phyloP scores from a whole-genome alignment of 2,113 vertebrate species.

The Neomonachus schauinslandi region DNA sequence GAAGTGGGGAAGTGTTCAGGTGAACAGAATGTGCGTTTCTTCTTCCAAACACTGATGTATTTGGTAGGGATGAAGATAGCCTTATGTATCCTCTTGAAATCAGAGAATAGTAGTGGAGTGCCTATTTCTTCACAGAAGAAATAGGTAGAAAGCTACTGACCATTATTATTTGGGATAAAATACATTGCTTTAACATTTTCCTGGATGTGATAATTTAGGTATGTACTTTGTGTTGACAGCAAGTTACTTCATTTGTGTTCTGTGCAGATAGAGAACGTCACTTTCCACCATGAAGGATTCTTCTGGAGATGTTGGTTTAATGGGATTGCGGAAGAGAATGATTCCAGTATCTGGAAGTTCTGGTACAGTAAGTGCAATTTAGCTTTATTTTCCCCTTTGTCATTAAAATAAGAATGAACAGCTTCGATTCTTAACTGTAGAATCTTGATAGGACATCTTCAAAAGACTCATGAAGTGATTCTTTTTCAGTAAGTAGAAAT shows the following conservation, averaged over 20 bases:
- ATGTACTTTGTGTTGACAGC: not conserved
- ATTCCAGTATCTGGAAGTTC: slow-evolving; percentile 89
- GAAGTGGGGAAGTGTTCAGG: slow-evolving; percentile 90
- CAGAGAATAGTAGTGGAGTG: not conserved
- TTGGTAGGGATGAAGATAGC: not conserved
- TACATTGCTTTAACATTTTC: not conserved
- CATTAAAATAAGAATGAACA: slow-evolving; percentile 27
- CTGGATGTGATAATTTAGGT: not conserved
- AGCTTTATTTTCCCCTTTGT: not conserved
- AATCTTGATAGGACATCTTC: not conserved
- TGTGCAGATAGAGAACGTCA: slow-evolving; percentile 83
- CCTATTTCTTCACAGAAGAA: slow-evolving; percentile 5
- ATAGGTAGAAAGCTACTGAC: not conserved
- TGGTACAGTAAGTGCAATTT: slow-evolving; percentile 94
- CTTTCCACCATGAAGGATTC: slow-evolving; percentile 95
- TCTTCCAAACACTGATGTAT: slow-evolving; percentile 49
- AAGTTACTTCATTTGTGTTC: slow-evolving; percentile 44
- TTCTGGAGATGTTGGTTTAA: slow-evolving; percentile 96
- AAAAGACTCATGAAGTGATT: not conserved
- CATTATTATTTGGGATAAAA: not conserved
- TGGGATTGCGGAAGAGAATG: slow-evolving; percentile 83
- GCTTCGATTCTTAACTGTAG: not conserved
- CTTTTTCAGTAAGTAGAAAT: not conserved
- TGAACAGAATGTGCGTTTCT: slow-evolving; percentile 79
- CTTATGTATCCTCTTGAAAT: not conserved